Percentiles rank a stretch among this genome's conserved stretches.
These are phyloP conservation scores for Corvus hawaiiensis DNA, from an alignment of 2,113 vertebrate species.

Conservation along the genomic window DNA sequence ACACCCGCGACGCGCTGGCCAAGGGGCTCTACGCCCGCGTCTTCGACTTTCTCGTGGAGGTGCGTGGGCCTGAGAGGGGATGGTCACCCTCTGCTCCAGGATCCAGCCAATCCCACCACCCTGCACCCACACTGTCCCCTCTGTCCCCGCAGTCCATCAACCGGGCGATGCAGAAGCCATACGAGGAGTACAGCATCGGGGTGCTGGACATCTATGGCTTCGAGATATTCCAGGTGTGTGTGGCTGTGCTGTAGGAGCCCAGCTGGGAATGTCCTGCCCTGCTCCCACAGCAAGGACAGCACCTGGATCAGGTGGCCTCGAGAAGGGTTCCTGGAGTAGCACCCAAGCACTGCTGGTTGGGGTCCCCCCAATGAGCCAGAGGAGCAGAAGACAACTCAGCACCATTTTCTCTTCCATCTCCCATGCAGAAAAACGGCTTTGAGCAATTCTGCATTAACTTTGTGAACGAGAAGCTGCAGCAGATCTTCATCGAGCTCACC, in stretches of 20 bases:
- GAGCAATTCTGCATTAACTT: constrained; percentile 99
- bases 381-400: neutral
- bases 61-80: neutral
- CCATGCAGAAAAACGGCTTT: constrained; percentile 89
- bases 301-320: fast-evolving
- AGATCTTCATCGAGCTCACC: constrained; percentile 97
- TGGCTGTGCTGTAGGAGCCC: neutral
- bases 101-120: fast-evolving
- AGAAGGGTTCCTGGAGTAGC: neutral
- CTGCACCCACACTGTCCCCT: fast-evolving
- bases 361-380: fast-evolving
- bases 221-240: constrained; percentile 92
- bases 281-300: neutral
- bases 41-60: constrained; percentile 96
- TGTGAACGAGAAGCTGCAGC: constrained; percentile 96
- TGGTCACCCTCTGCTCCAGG: neutral
- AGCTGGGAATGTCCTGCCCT: neutral
- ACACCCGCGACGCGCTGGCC: constrained; percentile 90
- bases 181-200: constrained; percentile 89
- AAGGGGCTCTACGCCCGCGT: constrained; percentile 90
- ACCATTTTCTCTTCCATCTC: neutral
- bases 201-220: constrained; percentile 98
- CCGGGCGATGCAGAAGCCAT: constrained; percentile 88
- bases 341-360: neutral
- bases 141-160: constrained; percentile 82